Percentiles rank a stretch among this genome's conserved stretches.
Evolutionary conservation across 2,113 vertebrate genomes (phyloP).

Genomic region (Aptenodytes forsteri): DNA sequence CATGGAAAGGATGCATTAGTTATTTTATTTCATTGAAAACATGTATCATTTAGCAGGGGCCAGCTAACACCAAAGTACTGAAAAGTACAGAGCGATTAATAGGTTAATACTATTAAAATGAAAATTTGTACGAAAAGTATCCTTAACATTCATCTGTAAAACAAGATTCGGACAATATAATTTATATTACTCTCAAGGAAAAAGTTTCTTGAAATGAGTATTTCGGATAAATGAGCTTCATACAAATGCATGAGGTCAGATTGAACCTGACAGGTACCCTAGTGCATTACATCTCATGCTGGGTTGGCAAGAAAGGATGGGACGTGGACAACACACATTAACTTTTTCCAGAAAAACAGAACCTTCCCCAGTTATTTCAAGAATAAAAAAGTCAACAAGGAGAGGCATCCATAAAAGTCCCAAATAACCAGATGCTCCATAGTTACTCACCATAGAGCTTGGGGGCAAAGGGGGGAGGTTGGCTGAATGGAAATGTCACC

Average conservation of each 20-base stretch:
- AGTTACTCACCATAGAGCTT: rapidly evolving
- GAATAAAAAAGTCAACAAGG: not conserved
- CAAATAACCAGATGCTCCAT: not conserved
- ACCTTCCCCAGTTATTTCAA: not conserved
- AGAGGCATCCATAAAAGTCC: not conserved
- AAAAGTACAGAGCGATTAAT: not conserved
- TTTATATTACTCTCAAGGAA: not conserved
- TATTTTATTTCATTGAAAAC: not conserved
- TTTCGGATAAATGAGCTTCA: not conserved
- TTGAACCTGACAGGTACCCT: not conserved
- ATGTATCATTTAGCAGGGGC: not conserved
- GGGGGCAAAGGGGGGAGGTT: rapidly evolving
- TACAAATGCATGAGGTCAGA: not conserved
- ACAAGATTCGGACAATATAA: not conserved
- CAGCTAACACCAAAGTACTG: not conserved
- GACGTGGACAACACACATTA: not conserved
- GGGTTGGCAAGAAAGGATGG: not conserved
- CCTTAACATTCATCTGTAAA: not conserved
- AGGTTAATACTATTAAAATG: not conserved
- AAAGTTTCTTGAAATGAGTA: not conserved
- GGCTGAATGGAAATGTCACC: not conserved
- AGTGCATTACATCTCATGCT: not conserved
- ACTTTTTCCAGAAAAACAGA: not conserved
- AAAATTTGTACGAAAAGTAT: not conserved
- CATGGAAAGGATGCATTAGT: not conserved